Evolutionary conservation across 1,140 invertebrate species (phyloP), one percentile per base, ranked within the genome.

Genomic region (Drosophila subpulchrella): DNA sequence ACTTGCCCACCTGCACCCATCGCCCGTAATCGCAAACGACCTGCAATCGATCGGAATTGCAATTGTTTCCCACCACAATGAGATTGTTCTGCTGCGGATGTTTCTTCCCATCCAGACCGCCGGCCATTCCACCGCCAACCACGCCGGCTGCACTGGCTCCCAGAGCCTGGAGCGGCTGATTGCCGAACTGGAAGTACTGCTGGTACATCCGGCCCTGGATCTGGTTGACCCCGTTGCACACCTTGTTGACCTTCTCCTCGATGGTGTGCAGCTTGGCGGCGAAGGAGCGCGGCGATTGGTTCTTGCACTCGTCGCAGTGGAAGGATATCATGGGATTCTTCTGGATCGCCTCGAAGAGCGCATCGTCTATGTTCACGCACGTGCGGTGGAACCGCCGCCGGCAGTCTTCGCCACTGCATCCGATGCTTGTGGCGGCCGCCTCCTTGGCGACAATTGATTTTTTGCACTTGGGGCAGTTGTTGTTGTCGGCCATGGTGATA

Each of bases 181-280:
- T 91, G 58, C 90, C 90, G 47, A 85, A 91, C 59, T 91, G 90
- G 70, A 91, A 91, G 68, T 91, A 91, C 61, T 91, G 90, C 65
- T 91, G 90, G 67, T 91, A 91, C 90, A 91, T 91, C n/a, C 90
- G 67, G 54, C 90, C 90, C 83, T 91, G 90, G 53, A 91, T 91
- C 57, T 91, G 90, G 56, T 91, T 91, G 50, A 91, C 78, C 15
- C 90, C 90, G 51, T 91, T 91, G 76, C 78, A 88, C 70, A 91
- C 83, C 75, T 91, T 91, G 55, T 91, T 91, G 66, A 91, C 68
- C 70, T 91, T 91, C 65, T 91, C 90, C 81, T 91, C 90, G 72
- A 91, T 91, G 53, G 83, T 90, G 13, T 91, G 89, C 65, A 91
- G 41, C 59, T 91, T 91, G 78, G 74, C 60, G 56, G 76, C 74